Conservation (phyloP, 2,888 invertebrate genomes). For the Lordiphosa fenestrarum region DNA sequence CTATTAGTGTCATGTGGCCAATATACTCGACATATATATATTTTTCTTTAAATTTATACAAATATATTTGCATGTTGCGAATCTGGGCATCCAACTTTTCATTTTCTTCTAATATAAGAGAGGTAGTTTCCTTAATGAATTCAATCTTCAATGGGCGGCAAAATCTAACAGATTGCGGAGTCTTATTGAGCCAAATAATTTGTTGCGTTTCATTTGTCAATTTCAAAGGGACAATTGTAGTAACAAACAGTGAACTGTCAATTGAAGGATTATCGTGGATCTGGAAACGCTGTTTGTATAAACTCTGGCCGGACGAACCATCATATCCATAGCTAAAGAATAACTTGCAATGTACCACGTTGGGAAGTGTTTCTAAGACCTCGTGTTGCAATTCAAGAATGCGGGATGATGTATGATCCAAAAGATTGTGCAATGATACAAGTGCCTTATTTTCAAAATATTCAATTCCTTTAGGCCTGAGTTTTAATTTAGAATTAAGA, state of each 20-base stretch:
- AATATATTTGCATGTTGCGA: conserved; percentile 15
- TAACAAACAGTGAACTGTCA: conserved; percentile 6
- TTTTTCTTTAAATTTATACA: conserved; percentile 14
- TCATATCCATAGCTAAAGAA: too few species aligned
- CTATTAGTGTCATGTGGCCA: conserved; percentile 13
- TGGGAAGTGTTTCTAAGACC: too few species aligned
- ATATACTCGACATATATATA: conserved; percentile 15
- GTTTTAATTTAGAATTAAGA: too few species aligned
- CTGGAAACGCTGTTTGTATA: too few species aligned
- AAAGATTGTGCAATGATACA: too few species aligned
- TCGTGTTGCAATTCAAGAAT: too few species aligned
- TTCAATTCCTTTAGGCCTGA: too few species aligned
- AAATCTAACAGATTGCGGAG: conserved; percentile 11
- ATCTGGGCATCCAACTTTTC: conserved; percentile 10
- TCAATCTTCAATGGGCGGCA: conserved; percentile 7
- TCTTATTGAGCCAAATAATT: conserved; percentile 9
- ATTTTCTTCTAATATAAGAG: conserved; percentile 10
- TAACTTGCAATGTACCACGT: too few species aligned
- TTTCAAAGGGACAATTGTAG: conserved; percentile 9
- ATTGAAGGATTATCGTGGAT: too few species aligned
- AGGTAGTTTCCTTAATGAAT: conserved; percentile 6
- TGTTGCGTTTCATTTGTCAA: conserved; percentile 10
- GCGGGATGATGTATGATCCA: too few species aligned
- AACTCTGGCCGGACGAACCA: too few species aligned
- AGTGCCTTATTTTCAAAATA: too few species aligned